Evolutionary conservation across 2,113 vertebrate species (phyloP), one percentile per base, ranked within the genome.

Genomic region (Strix aluco): DNA sequence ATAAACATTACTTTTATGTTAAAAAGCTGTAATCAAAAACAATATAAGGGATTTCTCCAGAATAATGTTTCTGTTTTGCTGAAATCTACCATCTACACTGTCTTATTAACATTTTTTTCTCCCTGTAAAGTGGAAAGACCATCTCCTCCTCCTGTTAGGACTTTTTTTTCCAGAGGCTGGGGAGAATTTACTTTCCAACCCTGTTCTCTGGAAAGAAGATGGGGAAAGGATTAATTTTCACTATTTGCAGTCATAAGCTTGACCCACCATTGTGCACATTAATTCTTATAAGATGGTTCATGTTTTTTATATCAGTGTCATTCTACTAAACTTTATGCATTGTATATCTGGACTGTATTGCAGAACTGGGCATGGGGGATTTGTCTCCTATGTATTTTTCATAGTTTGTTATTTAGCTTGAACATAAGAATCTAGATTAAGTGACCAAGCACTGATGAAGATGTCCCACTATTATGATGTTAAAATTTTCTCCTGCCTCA

Each of bases 241-340:
- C 7, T 54, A 2, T 51, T 67, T 58, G 10, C 9, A 5, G 38
- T 38, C 13, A 5, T 25, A 54, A 11, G 3, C 3, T 52, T 59
- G 26, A 44, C 13, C 11, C 13, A 51, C 11, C 12, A 18, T 8
- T 47, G 4, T 75, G 10, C 7, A 10, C 1, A 0, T 44, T 27
- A 66, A 0, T 44, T 70, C 46, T 23, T 91, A n/a, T 13, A 32
- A 40, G 3, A 26, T 59, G 3, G 15, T 58, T 62, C 5, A 8
- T 5, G 0, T n/a, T 70, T 77, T 65, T 84, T 58, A 20, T 3
- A 15, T 12, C 0, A 0, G 6, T 15, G 10, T 32, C 14, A 27
- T 74, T 77, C 46, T 25, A 3, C 25, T 49, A 21, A 57, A 49
- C 6, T 15, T 52, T 22, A 27, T 32, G 8, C 6, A 12, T 13